These are phyloP conservation scores for Zaprionus nigranus DNA, from an alignment of 1,140 invertebrate genomes.

Conservation along the genomic window DNA sequence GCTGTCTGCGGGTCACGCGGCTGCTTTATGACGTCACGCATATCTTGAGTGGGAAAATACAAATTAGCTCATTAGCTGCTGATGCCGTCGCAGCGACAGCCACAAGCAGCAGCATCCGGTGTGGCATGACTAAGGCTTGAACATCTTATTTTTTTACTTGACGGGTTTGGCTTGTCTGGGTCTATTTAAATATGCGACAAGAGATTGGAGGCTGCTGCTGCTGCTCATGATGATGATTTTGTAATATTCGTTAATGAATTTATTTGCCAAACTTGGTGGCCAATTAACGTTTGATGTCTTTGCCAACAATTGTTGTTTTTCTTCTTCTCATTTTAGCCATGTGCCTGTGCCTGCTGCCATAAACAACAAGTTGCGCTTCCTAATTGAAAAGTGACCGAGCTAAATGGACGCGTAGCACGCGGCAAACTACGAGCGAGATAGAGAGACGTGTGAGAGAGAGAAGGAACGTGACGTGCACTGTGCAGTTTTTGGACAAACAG, in stretches of 20 bases:
- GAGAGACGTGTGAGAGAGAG: slow-evolving; percentile 10
- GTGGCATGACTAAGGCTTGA: slow-evolving; percentile 1
- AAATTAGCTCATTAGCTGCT: slow-evolving; percentile 2
- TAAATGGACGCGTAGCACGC: slow-evolving; percentile 75
- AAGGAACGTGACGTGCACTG: not conserved
- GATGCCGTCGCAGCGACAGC: no score
- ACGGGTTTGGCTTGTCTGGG: slow-evolving; percentile 6
- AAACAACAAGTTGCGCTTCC: slow-evolving; percentile 67
- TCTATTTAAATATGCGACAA: slow-evolving; percentile 6
- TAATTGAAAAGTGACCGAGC: slow-evolving; percentile 69
- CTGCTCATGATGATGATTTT: slow-evolving; percentile 25
- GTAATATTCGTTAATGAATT: slow-evolving; percentile 51
- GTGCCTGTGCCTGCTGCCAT: slow-evolving; percentile 77
- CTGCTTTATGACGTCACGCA: not conserved
- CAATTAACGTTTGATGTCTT: slow-evolving; percentile 44
- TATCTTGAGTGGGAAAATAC: not conserved
- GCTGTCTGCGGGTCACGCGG: not conserved
- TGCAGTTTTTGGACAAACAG: slow-evolving; percentile 50
- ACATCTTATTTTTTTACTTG: slow-evolving; percentile 1
- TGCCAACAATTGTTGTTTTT: slow-evolving; percentile 36
- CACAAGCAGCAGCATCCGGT: slow-evolving; percentile 1
- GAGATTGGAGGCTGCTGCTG: slow-evolving; percentile 20
- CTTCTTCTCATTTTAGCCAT: slow-evolving; percentile 63
- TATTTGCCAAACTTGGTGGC: slow-evolving; percentile 28
- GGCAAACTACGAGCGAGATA: slow-evolving; percentile 32